Evolutionary conservation across 2,797 vertebrate genomes (phyloP).

Genomic region (Phataginus tetradactyla): DNA sequence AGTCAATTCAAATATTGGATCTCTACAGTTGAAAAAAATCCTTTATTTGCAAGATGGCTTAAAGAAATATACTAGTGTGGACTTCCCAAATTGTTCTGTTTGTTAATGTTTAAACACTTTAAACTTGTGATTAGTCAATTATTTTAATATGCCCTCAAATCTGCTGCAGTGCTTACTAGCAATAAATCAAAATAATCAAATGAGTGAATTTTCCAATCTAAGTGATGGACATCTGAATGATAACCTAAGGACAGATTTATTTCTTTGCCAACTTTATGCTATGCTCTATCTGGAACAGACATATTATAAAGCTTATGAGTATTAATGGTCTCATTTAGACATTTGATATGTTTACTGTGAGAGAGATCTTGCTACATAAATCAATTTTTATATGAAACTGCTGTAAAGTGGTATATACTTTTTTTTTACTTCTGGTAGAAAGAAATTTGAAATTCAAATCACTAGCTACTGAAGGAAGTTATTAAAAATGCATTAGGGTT

Average conservation of each 20-base stretch:
- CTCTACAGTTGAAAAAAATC: background rate
- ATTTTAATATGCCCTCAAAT: constrained; percentile 2
- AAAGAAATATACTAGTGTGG: background rate
- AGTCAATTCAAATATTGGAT: background rate
- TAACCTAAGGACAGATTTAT: constrained; percentile 51
- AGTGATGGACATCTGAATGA: constrained; percentile 12
- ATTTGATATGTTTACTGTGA: constrained; percentile 80
- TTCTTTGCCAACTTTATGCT: constrained; percentile 59
- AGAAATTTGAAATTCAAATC: constrained; percentile 87
- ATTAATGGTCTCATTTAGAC: constrained; percentile 72
- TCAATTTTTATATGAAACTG: constrained; percentile 82
- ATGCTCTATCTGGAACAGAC: constrained; percentile 52
- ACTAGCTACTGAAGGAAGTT: constrained; percentile 82
- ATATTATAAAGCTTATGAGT: constrained; percentile 55
- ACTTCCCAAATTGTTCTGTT: background rate
- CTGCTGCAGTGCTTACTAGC: background rate
- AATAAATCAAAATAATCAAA: constrained; percentile 46
- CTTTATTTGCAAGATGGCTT: background rate
- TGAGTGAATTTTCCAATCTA: constrained; percentile 43
- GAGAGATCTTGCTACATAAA: constrained; percentile 76
- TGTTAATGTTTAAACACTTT: constrained; percentile 5
- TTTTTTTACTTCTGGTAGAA: constrained; percentile 78
- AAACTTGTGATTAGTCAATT: background rate
- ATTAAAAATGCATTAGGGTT: constrained; percentile 88
- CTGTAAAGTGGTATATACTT: constrained; percentile 70